Conservation (phyloP, 2,888 invertebrate genomes). For the Euspilapteryx auroguttella region DNA sequence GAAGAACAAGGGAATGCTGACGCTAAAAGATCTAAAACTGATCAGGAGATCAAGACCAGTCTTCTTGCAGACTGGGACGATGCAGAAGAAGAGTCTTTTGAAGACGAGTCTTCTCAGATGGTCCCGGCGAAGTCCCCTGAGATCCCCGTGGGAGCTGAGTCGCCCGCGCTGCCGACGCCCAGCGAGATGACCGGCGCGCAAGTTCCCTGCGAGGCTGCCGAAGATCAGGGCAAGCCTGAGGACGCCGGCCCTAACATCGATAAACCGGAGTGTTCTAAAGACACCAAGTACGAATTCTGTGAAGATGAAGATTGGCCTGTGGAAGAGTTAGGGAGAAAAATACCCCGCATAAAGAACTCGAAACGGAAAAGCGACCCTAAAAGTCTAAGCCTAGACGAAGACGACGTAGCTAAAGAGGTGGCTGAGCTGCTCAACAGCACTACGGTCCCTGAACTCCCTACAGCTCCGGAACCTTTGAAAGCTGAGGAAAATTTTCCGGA, state of each 20-base stretch:
- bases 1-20: constrained; percentile 24
- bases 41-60: constrained; percentile 68
- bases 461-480: constrained; percentile 49
- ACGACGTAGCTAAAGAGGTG: constrained; percentile 58
- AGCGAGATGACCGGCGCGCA: constrained; percentile 28
- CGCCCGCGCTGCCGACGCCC: constrained; percentile 35
- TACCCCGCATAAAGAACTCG: constrained; percentile 61
- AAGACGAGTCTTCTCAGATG: constrained; percentile 28
- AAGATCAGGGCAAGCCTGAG: constrained; percentile 10
- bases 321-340: constrained; percentile 64
- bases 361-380: constrained; percentile 39
- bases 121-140: constrained; percentile 10
- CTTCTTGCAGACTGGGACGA: constrained; percentile 81
- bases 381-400: constrained; percentile 39
- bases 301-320: constrained; percentile 69
- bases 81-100: constrained; percentile 43
- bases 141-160: constrained; percentile 12
- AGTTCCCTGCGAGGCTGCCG: constrained; percentile 17
- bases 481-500: constrained; percentile 64
- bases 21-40: constrained; percentile 55
- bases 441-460: constrained; percentile 57
- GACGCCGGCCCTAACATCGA: constrained; percentile 26
- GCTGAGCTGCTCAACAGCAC: constrained; percentile 66
- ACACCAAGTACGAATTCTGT: constrained; percentile 80
- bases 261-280: constrained; percentile 44